Conservation (phyloP, 37 sponge, comb jelly and placozoan species). For the Geodia barretti region DNA sequence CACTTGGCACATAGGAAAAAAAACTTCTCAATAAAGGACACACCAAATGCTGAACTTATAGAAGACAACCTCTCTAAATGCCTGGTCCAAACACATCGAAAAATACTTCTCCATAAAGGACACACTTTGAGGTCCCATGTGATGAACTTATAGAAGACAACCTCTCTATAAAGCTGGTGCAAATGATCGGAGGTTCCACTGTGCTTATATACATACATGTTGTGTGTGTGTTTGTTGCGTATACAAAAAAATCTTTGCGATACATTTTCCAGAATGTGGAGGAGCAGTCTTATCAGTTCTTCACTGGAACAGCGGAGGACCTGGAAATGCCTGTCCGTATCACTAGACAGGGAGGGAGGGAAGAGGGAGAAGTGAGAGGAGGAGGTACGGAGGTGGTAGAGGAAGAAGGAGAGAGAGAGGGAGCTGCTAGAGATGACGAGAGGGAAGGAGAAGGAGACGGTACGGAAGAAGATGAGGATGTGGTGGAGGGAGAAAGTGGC, state of each 20-base stretch:
- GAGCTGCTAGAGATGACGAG: neutral
- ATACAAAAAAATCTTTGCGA: neutral
- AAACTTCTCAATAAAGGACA: too few relatives aligned
- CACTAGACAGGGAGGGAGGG: neutral
- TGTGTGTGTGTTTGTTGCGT: neutral
- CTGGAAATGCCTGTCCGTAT: neutral
- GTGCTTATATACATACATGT: neutral
- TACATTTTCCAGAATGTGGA: constrained; percentile 17
- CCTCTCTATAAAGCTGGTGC: too few relatives aligned
- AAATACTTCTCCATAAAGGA: neutral
- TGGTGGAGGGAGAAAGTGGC: neutral
- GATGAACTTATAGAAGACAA: too few relatives aligned
- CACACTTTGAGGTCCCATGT: too few relatives aligned
- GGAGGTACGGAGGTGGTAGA: neutral
- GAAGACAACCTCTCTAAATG: too few relatives aligned
- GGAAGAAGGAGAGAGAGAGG: constrained; percentile 7
- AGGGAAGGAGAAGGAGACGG: constrained; percentile 16
- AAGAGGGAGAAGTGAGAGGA: neutral
- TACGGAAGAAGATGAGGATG: neutral
- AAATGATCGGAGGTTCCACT: too few relatives aligned
- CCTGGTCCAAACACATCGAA: too few relatives aligned
- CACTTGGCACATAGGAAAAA: too few relatives aligned
- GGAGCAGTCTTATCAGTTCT: constrained; percentile 49
- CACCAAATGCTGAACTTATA: too few relatives aligned
- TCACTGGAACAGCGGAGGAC: constrained; percentile 41